Evolutionary conservation across 2,113 vertebrate genomes (phyloP).

Genomic region (Hypanus sabinus): DNA sequence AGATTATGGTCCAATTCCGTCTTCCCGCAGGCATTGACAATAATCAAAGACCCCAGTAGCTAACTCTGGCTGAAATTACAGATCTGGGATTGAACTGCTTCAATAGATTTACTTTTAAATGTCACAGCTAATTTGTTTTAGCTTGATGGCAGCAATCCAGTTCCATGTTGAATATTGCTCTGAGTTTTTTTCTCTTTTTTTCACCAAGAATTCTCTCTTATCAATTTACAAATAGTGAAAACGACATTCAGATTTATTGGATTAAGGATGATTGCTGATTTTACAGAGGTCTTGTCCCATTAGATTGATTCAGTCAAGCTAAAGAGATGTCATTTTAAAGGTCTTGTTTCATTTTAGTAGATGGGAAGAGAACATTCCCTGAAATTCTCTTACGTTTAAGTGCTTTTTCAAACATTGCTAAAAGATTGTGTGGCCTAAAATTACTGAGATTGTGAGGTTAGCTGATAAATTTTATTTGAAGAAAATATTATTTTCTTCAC

Average conservation of each 20-base stretch:
- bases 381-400: conserved; percentile 30
- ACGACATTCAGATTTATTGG: conserved; percentile 1
- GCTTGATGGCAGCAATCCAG: not conserved
- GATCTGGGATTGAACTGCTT: not conserved
- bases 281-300: conserved; percentile 9
- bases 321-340: conserved; percentile 21
- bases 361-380: not conserved
- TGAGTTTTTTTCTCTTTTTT: not conserved
- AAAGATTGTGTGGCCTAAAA: not conserved
- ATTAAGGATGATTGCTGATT: not conserved
- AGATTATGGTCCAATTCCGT: not conserved
- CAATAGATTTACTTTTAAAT: not conserved
- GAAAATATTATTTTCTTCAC: not conserved
- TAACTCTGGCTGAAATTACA: not conserved
- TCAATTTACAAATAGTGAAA: conserved; percentile 15
- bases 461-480: conserved; percentile 37
- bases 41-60: not conserved
- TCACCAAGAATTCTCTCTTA: not conserved
- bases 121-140: not conserved
- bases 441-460: not conserved
- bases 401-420: not conserved
- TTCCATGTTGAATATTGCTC: not conserved
- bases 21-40: not conserved
- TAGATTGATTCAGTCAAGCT: not conserved
- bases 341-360: conserved; percentile 5